Percentiles rank a stretch among this genome's conserved stretches.
These are phyloP conservation scores for Gasterosteus nipponicus DNA, from an alignment of 2,113 vertebrate genomes.

Conservation along the genomic window DNA sequence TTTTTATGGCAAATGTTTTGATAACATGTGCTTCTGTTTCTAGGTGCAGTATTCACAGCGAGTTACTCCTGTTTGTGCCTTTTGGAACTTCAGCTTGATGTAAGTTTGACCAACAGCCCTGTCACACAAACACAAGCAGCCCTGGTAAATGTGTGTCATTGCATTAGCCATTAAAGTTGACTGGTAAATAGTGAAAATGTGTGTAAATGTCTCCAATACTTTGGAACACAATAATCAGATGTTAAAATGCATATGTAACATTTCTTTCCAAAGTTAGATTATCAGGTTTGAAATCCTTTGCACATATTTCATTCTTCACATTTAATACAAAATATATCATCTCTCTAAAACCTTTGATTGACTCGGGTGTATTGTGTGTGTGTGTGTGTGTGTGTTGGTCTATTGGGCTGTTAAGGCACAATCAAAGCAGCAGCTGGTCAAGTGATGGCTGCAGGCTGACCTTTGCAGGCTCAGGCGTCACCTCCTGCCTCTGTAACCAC, in stretches of 20 bases:
- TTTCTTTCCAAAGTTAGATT: background rate
- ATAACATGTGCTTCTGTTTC: conserved; percentile 59
- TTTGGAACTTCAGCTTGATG: conserved; percentile 82
- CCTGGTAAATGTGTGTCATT: background rate
- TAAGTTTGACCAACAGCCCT: conserved; percentile 67
- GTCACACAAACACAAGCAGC: background rate
- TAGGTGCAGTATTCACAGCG: conserved; percentile 70
- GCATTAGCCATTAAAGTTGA: background rate
- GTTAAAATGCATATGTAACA: background rate
- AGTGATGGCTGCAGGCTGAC: conserved; percentile 78
- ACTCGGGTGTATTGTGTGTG: too few species aligned
- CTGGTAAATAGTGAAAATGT: background rate
- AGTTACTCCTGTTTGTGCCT: conserved; percentile 75
- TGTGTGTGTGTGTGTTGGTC: conserved; percentile 31
- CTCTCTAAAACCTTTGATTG: background rate
- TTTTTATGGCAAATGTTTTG: background rate
- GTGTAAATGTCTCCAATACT: background rate
- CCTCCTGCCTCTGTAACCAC: conserved; percentile 83
- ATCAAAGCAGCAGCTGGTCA: conserved; percentile 76
- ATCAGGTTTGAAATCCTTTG: background rate
- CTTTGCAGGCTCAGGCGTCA: conserved; percentile 56
- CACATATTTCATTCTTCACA: background rate
- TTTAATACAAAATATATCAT: background rate
- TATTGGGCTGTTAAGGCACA: conserved; percentile 53
- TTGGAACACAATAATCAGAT: background rate